Base-by-base conservation (phyloP, 2,113 vertebrate genomes). In the Ameiurus melas region DNA sequence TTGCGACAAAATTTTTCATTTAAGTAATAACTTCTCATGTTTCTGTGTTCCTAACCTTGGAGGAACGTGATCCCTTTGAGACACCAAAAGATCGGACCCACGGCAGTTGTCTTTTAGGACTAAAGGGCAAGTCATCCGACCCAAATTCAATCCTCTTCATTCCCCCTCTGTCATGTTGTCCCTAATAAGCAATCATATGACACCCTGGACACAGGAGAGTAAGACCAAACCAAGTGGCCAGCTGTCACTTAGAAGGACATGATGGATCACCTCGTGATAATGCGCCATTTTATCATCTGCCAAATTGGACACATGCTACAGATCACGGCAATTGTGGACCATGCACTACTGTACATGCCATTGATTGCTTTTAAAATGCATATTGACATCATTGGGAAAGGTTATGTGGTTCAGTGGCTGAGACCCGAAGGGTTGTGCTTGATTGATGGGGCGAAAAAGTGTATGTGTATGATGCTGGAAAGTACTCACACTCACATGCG, bases 331-430 rank as follows among this genome's bases (percentile, higher is more conserved):
- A 87, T 88, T 89, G 87, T 68, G 57, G 62, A 83, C 78, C 51
- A n/a, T 43, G 20, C 62, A 78, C 71, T 84, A 90, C 89, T 87
- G 89, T 86, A 87, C 60, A 27, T 85, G 87, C 30, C 85, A 91
- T 89, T 77, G 91, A 92, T 92, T 87, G 75, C 55, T 70, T 86
- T 68, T 81, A 85, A 92, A 88, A 92, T 91, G 87, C 53, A 83
- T 82, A 91, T 92, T 86, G 90, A 90, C 91, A 89, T 91, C 70
- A 91, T 91, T 83, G 85, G 84, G 88, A 89, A 91, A 91, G 90
- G 91, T 92, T 91, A 90, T 77, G 84, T 47, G 75, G 66, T 57
- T 85, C 86, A 62, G 79, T 85, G 86, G 87, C 62, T 85, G 87
- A 86, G 85, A 85, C 75, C 43, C 30, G 53, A 89, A 86, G 68